Evolutionary conservation across 2,113 vertebrate species (phyloP), one percentile per base, ranked within the genome.

Genomic region (Geothlypis trichas): DNA sequence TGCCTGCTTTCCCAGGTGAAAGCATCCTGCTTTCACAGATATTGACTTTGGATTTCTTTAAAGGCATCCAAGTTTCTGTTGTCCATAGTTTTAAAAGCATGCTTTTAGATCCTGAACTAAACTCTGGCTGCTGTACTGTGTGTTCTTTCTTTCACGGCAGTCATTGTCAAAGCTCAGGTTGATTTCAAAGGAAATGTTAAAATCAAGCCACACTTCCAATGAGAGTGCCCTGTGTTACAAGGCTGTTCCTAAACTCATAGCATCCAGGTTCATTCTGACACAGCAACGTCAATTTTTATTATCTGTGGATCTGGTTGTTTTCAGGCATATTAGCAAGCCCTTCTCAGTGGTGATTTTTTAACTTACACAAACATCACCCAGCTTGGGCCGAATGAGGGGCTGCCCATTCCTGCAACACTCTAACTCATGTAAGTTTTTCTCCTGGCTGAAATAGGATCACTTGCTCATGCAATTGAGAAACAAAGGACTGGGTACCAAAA

Each of bases 391-490:
- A 84, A 89, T 46, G 44, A 89, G n/a, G n/a, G 47, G 73, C 33
- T 85, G 30, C 27, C 35, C 4, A 3, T 54, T 85, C 58, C 79
- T 75, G 22, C 35, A 68, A 44, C 20, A 19, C 22, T 35, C 35
- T 21, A 47, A 44, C 0, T 0, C 6, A 1, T 10, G 0, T 4
- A 37, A 31, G 3, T 68, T 84, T 23, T 42, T 55, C 28, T 71
- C 18, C 75, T 35, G 18, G 42, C 23, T 84, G 68, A 74, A 84
- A 74, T 6, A 11, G 42, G 30, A 47, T 11, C 0, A 0, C 42
- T 80, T 74, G 51, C 35, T 66, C 55, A 31, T 41, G 41, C 22
- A 46, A 63, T 13, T 68, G 49, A 76, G 58, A 82, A 74, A 44
- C 1, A 1, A 75, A 65, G 35, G 37, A 31, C 42, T 57, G 39